phyloP scores from a whole-genome alignment of 2,888 invertebrate genomes.

The Aphodius sticticus region DNA sequence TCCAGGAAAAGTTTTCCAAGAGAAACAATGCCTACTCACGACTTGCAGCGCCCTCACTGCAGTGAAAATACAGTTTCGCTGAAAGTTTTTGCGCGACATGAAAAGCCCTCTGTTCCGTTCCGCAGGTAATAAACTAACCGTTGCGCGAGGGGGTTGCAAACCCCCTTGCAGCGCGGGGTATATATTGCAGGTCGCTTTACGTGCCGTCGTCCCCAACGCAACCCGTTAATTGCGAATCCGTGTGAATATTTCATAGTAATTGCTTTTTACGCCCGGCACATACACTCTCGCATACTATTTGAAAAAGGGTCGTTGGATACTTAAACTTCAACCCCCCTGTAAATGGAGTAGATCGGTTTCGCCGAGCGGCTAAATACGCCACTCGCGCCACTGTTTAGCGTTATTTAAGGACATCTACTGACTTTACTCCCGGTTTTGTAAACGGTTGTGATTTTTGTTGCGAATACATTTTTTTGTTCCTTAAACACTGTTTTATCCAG shows the following conservation, averaged over 20 bases:
- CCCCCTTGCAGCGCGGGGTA: conserved; percentile 11
- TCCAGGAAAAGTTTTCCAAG: conserved; percentile 15
- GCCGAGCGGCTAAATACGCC: not conserved
- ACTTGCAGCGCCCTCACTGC: conserved; percentile 15
- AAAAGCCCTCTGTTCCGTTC: conserved; percentile 14
- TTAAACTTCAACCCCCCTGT: conserved; percentile 15
- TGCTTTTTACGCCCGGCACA: conserved; percentile 23
- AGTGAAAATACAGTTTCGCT: conserved; percentile 15
- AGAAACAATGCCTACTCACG: conserved; percentile 16
- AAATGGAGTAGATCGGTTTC: conserved; percentile 7
- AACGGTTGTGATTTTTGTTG: too few species aligned
- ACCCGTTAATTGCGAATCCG: conserved; percentile 25
- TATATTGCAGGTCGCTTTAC: conserved; percentile 22
- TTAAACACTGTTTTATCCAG: too few species aligned
- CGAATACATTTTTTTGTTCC: too few species aligned
- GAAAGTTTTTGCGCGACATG: conserved; percentile 14
- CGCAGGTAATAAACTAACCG: conserved; percentile 19
- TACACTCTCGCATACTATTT: conserved; percentile 11
- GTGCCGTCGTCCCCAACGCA: not conserved
- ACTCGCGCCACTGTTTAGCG: not conserved
- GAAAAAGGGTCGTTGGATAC: conserved; percentile 8
- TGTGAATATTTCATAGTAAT: conserved; percentile 26
- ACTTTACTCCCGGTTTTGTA: too few species aligned
- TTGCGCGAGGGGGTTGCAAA: not conserved
- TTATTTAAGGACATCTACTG: too few species aligned